A percentile compares a stretch with the other conserved stretches of the same genome.
Evolutionary conservation across 2,113 vertebrate genomes (phyloP).

Genomic region (Rafetus swinhoei): DNA sequence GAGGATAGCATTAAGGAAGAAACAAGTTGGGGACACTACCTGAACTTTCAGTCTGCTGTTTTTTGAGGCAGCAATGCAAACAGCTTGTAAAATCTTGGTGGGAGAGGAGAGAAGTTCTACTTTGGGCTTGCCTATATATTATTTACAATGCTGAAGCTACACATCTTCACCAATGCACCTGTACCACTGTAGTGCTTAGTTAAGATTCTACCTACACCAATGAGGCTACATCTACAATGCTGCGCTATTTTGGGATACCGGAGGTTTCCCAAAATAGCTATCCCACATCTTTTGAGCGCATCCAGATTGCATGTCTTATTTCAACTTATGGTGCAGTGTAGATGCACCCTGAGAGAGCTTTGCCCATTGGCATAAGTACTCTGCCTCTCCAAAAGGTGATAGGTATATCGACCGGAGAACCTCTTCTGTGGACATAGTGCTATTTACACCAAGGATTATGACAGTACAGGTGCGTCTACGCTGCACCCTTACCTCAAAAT

Average conservation of each 20-base stretch:
- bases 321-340: too few species aligned
- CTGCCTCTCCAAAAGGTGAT: background rate
- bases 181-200: background rate
- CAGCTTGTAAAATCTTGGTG: background rate
- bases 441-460: too few species aligned
- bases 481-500: too few species aligned
- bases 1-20: background rate
- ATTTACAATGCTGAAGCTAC: background rate
- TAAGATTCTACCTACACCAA: too few species aligned
- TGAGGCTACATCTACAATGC: too few species aligned
- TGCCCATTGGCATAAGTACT: background rate
- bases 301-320: too few species aligned
- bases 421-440: too few species aligned
- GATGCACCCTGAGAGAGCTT: too few species aligned
- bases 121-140: background rate
- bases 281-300: background rate
- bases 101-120: background rate
- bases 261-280: background rate
- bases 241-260: too few species aligned
- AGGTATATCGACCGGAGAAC: background rate
- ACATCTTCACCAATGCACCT: too few species aligned
- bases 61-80: slow-evolving; percentile 19
- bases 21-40: background rate
- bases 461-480: too few species aligned
- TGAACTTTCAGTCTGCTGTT: background rate